phyloP scores from a whole-genome alignment of 2,888 invertebrate species.

The Drepana falcataria region DNA sequence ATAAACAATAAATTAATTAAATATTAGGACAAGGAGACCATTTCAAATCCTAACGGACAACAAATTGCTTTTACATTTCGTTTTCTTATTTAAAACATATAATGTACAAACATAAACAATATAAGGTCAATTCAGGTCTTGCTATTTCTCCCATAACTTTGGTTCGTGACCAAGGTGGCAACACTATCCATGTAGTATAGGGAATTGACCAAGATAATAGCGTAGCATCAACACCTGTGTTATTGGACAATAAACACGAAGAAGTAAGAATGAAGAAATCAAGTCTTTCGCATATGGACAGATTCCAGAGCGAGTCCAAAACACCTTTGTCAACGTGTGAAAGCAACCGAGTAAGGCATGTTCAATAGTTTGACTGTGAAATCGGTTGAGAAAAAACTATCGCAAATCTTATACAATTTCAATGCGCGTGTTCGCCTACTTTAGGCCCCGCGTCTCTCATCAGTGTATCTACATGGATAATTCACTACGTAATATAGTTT shows the following conservation, averaged over 20 bases:
- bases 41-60: slow-evolving; percentile 58
- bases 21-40: slow-evolving; percentile 61
- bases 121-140: slow-evolving; percentile 29
- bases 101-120: slow-evolving; percentile 73
- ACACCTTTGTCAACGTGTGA: no score
- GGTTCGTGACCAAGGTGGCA: background rate
- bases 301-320: no score
- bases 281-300: no score
- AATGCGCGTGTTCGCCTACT: no score
- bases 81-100: slow-evolving; percentile 63
- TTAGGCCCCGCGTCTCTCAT: slow-evolving; percentile 13
- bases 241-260: slow-evolving; percentile 50
- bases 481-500: slow-evolving; percentile 54
- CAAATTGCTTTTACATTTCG: slow-evolving; percentile 40
- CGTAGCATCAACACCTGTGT: slow-evolving; percentile 30
- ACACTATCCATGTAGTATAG: background rate
- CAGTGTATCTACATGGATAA: slow-evolving; percentile 52
- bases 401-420: no score
- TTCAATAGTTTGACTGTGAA: no score
- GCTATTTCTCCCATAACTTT: background rate
- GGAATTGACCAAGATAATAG: background rate
- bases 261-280: slow-evolving; percentile 19
- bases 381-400: no score
- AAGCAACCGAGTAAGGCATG: no score
- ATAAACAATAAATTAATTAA: slow-evolving; percentile 76